Conservation (phyloP, 2,113 vertebrate genomes). For the Ictalurus furcatus region DNA sequence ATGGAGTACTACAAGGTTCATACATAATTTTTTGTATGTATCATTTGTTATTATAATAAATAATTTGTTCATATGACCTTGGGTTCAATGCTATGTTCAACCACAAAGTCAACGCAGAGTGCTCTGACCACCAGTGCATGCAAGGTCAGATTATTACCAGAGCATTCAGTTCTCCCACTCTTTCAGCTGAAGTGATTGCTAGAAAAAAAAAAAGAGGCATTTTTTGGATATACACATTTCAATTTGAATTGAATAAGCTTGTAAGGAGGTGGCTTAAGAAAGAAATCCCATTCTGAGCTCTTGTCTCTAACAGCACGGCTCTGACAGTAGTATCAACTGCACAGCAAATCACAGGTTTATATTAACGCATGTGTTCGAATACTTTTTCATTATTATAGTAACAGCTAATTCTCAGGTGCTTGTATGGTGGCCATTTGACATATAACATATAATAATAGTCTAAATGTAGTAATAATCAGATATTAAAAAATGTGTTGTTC, state of each 20-base stretch:
- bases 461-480: neutral
- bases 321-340: neutral
- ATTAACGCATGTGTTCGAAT: neutral
- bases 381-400: neutral
- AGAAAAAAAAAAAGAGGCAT: neutral
- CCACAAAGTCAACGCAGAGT: neutral
- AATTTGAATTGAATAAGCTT: conserved; percentile 11
- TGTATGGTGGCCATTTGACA: neutral
- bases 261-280: neutral
- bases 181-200: neutral
- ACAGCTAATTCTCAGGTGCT: neutral
- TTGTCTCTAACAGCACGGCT: neutral
- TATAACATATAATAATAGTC: neutral
- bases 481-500: neutral
- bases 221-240: neutral
- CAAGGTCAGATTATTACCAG: neutral
- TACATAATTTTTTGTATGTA: neutral
- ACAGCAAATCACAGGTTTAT: neutral
- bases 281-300: neutral
- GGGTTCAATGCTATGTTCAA: neutral
- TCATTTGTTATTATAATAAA: neutral
- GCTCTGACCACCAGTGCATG: neutral
- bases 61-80: neutral
- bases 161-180: neutral
- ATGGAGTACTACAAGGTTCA: neutral